Conservation (phyloP, 2,113 vertebrate genomes). For the Serinus canaria region DNA sequence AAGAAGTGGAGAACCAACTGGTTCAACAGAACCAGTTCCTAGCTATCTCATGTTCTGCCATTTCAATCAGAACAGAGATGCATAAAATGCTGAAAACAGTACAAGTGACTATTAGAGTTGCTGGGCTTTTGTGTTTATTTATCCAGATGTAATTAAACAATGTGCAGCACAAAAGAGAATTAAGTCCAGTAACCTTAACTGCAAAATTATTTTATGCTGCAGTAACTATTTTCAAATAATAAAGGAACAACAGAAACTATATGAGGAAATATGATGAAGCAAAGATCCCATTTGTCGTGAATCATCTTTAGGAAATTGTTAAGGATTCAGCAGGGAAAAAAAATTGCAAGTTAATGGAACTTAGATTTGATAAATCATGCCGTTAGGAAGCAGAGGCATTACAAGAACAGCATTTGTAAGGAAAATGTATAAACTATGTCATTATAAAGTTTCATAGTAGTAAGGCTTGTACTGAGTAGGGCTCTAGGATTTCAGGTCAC, state of each 20-base stretch:
- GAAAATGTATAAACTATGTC: neutral
- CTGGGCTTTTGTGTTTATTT: neutral
- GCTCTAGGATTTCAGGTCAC: neutral
- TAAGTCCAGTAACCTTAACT: neutral
- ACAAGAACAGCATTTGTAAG: slow-evolving; percentile 23
- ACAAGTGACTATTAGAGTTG: neutral
- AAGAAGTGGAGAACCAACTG: neutral
- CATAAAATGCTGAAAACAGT: neutral
- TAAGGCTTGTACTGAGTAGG: neutral
- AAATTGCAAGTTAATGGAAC: slow-evolving; percentile 45
- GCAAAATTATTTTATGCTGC: neutral
- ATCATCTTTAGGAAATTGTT: slow-evolving; percentile 15
- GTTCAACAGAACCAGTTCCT: neutral
- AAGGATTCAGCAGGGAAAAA: slow-evolving; percentile 39
- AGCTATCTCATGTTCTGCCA: neutral
- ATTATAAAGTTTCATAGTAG: neutral
- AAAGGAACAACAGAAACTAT: neutral
- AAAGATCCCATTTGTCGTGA: slow-evolving; percentile 25
- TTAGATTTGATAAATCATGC: neutral
- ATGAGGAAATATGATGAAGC: neutral
- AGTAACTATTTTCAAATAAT: slow-evolving; percentile 21
- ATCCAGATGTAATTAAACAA: neutral
- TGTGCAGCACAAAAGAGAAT: neutral
- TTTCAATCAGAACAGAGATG: neutral
- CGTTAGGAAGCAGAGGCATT: slow-evolving; percentile 24